Percentiles rank a stretch among this genome's conserved stretches.
Evolutionary conservation across 2,797 vertebrate species (phyloP).

Genomic region (Epinephelus malabaricus): DNA sequence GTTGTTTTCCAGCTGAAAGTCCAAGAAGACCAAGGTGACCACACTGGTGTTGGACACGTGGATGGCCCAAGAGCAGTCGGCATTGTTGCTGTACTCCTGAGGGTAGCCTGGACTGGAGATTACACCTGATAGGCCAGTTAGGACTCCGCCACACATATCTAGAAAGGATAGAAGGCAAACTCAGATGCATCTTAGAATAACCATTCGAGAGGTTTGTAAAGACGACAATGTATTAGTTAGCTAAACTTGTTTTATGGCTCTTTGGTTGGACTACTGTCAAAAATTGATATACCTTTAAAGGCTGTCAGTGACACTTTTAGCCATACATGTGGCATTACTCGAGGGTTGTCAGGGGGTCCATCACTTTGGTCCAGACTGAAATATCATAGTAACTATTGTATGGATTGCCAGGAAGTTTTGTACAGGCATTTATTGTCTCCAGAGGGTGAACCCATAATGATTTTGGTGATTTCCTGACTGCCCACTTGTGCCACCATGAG

Average conservation of each 20-base stretch:
- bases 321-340: background rate
- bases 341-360: too few species aligned
- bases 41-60: slow-evolving; percentile 83
- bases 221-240: background rate
- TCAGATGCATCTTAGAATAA: background rate
- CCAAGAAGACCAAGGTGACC: slow-evolving; percentile 92
- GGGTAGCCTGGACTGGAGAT: slow-evolving; percentile 96
- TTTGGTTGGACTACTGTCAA: background rate
- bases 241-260: background rate
- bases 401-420: background rate
- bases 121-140: slow-evolving; percentile 93
- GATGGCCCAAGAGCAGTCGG: slow-evolving; percentile 94
- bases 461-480: too few species aligned
- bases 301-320: background rate
- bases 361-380: background rate
- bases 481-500: too few species aligned
- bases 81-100: slow-evolving; percentile 93
- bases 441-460: background rate
- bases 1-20: slow-evolving; percentile 96
- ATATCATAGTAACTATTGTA: background rate
- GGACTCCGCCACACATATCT: slow-evolving; percentile 95
- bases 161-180: slow-evolving; percentile 36
- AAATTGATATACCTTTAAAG: background rate
- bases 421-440: background rate
- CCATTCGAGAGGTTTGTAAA: background rate